Base-by-base conservation (phyloP, 2,113 vertebrate genomes). In the Xenopus borealis region DNA sequence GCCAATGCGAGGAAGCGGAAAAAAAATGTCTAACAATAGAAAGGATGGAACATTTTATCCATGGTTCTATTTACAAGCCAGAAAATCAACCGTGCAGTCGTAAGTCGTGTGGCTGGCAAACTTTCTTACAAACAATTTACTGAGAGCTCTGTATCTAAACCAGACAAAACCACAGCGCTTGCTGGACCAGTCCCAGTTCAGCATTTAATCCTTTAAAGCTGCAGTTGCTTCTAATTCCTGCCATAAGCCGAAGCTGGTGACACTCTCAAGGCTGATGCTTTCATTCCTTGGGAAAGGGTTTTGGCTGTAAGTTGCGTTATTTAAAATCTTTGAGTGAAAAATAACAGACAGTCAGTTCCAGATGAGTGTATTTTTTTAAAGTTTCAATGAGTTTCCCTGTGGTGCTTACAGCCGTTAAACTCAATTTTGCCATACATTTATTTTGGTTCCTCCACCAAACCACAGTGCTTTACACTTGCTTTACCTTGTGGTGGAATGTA, bases 61-160 rank as follows among this genome's bases (percentile, higher is more conserved):
- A 76, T 69, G 73, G 66, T 76, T 66, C 73, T 61, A 55, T 69
- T 69, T 69, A 76, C 73, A 76, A 75, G 73, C 73, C 73, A 76
- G 73, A 69, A 75, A 76, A 76, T 76, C 73, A 63, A 33, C 58
- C 59, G 59, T 76, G 66, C 73, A 53, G 73, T 64, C 58, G 73
- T 63, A 55, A 76, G 73, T 76, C 73, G 73, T 75, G 72, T 76
- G 73, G 73, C 73, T 76, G 73, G 73, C 73, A 66, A 76, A 47
- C 58, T 33, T 63, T 76, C 73, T 69, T 76, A 76, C 73, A 76
- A 76, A 69, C 66, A 69, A 76, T 76, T 76, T 66, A 69, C 66
- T 69, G 73, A 76, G 46, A 69, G 73, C 59, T 23, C 20, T 45
- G 73, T 76, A 76, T 76, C 63, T 55, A 76, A 76, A 69, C 62